phyloP scores from a whole-genome alignment of 2,797 vertebrate genomes.

The Pampus argenteus region DNA sequence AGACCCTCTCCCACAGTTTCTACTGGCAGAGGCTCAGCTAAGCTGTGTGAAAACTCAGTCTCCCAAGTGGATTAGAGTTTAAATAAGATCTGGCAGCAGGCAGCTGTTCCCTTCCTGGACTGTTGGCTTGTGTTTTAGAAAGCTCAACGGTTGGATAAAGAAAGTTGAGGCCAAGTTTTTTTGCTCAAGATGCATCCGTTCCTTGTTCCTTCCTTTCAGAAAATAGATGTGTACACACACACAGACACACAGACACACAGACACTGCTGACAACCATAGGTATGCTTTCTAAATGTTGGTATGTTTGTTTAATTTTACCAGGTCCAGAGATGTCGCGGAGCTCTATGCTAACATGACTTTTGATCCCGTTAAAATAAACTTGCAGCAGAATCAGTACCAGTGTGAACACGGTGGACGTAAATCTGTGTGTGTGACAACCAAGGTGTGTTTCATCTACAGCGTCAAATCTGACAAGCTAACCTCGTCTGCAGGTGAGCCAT shows the following conservation, averaged over 20 bases:
- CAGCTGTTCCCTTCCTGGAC: slow-evolving; percentile 41
- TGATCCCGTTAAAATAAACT: slow-evolving; percentile 89
- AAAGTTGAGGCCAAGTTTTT: slow-evolving; percentile 35
- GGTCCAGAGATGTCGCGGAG: slow-evolving; percentile 96
- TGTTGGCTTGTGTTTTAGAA: slow-evolving; percentile 44
- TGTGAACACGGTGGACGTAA: slow-evolving; percentile 83
- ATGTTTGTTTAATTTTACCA: slow-evolving; percentile 55
- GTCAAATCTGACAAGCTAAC: slow-evolving; percentile 87
- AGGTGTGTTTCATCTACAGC: slow-evolving; percentile 87
- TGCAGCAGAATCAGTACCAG: slow-evolving; percentile 91
- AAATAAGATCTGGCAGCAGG: slow-evolving; percentile 69
- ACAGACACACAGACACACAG: background rate
- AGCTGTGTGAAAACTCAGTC: slow-evolving; percentile 79
- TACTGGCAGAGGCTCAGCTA: slow-evolving; percentile 59
- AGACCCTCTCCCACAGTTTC: slow-evolving; percentile 67
- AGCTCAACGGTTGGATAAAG: slow-evolving; percentile 26
- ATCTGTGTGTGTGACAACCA: slow-evolving; percentile 87
- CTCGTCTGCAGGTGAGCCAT: slow-evolving; percentile 55
- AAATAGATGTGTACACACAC: slow-evolving; percentile 4
- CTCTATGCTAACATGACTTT: slow-evolving; percentile 91
- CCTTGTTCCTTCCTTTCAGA: slow-evolving; percentile 24
- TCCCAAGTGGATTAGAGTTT: slow-evolving; percentile 69
- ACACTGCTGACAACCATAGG: background rate
- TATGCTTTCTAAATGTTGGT: background rate
- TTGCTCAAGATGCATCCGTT: slow-evolving; percentile 38